phyloP scores from a whole-genome alignment of 2,888 invertebrate species.

The Philaethria dido region DNA sequence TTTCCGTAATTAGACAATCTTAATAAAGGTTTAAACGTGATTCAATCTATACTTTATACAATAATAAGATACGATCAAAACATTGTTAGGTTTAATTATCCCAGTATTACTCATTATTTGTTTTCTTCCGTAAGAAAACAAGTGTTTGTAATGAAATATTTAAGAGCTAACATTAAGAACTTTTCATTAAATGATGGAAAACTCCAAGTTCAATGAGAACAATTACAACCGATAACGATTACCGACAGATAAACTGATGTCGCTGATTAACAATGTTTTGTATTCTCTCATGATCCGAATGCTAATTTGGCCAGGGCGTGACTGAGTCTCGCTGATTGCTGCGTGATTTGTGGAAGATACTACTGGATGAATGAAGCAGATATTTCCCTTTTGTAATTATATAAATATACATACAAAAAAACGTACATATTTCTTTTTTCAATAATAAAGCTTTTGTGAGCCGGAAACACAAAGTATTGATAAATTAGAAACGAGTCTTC shows the following conservation, averaged over 20 bases:
- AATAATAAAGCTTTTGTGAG: not conserved
- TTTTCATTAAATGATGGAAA: slow-evolving; percentile 51
- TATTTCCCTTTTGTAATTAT: not conserved
- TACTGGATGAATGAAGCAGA: not conserved
- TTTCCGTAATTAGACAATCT: slow-evolving; percentile 55
- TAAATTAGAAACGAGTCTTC: too few relatives aligned
- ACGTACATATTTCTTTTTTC: not conserved
- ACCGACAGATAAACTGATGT: not conserved
- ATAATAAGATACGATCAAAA: not conserved
- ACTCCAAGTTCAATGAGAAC: slow-evolving; percentile 50
- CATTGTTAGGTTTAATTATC: not conserved
- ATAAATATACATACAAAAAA: not conserved
- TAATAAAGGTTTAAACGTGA: not conserved
- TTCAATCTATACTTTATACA: not conserved
- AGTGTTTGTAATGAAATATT: too few relatives aligned
- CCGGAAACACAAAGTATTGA: not conserved
- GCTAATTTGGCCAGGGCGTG: slow-evolving; percentile 12
- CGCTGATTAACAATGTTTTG: slow-evolving; percentile 17
- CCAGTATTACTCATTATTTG: not conserved
- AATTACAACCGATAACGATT: slow-evolving; percentile 33
- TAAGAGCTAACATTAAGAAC: not conserved
- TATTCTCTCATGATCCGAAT: slow-evolving; percentile 17
- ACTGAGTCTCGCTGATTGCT: not conserved
- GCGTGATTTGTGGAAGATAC: slow-evolving; percentile 6
- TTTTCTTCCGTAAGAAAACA: too few relatives aligned